phyloP scores from a whole-genome alignment of 2,113 vertebrate species.

The Elachura formosa region DNA sequence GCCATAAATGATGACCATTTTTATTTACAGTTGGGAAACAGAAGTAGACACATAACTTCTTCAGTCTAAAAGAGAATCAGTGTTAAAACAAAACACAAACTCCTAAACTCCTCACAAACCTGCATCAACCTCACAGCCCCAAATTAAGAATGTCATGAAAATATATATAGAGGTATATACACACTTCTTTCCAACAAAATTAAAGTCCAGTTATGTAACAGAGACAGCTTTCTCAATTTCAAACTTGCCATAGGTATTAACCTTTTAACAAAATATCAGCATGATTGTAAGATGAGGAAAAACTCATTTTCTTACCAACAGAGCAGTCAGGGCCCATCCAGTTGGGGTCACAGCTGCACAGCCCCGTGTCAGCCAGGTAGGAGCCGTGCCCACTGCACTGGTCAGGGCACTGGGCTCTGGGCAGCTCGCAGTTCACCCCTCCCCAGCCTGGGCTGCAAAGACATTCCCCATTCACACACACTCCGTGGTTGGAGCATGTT shows the following conservation, averaged over 20 bases:
- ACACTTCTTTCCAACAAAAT: neutral
- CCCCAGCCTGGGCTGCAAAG: conserved; percentile 98
- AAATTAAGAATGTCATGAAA: neutral
- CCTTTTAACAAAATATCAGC: fast-evolving
- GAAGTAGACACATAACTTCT: neutral
- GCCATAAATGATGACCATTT: neutral
- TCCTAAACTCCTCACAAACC: too few relatives aligned
- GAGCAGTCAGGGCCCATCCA: conserved; percentile 99
- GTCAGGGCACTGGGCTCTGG: conserved; percentile 91
- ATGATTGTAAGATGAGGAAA: fast-evolving
- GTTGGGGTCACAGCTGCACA: conserved; percentile 95
- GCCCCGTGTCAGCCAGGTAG: conserved; percentile 90
- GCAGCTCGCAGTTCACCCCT: conserved; percentile 90
- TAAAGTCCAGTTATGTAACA: neutral
- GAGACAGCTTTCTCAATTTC: neutral
- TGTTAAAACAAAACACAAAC: neutral
- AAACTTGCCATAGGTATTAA: neutral
- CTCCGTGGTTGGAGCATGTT: conserved; percentile 91
- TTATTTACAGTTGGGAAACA: neutral
- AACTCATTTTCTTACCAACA: conserved; percentile 77
- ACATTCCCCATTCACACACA: conserved; percentile 94
- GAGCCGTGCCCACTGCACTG: conserved; percentile 96
- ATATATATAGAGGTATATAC: fast-evolving
- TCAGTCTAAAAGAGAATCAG: neutral
- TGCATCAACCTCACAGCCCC: neutral